Evolutionary conservation across 2,113 vertebrate species (phyloP).

Genomic region (Leucopsar rothschildi): DNA sequence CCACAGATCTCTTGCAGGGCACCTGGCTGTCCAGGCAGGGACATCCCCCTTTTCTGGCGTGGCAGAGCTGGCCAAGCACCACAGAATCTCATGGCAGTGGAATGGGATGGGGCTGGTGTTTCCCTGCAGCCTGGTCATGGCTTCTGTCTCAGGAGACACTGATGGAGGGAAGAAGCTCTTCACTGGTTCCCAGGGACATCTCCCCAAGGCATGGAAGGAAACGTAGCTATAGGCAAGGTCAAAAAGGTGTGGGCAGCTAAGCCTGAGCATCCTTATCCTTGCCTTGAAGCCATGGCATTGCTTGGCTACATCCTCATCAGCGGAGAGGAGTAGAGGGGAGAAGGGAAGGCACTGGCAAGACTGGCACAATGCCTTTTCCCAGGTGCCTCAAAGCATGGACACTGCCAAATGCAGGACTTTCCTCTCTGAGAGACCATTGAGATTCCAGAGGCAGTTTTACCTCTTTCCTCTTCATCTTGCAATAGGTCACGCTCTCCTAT

Average conservation of each 20-base stretch:
- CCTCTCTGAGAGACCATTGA: no score
- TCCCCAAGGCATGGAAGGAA: not conserved
- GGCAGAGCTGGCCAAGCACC: not conserved
- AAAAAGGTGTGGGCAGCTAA: not conserved
- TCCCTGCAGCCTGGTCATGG: accelerated
- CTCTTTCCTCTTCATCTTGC: not conserved
- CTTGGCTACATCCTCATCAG: not conserved
- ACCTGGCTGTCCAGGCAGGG: not conserved
- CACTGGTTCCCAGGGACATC: not conserved
- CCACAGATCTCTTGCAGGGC: not conserved
- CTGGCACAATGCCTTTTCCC: not conserved
- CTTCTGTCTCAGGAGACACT: not conserved
- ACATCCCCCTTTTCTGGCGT: not conserved
- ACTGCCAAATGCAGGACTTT: not conserved
- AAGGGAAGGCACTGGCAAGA: not conserved
- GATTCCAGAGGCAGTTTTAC: not conserved
- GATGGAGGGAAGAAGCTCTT: not conserved
- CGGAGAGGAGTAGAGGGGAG: not conserved
- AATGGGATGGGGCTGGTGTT: accelerated
- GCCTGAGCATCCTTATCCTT: not conserved
- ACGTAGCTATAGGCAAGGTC: not conserved
- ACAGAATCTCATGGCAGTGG: not conserved
- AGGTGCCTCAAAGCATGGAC: not conserved
- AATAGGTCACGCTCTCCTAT: not conserved
- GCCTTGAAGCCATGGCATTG: not conserved